phyloP scores from a whole-genome alignment of 64 coral and sea anemone species.

The Platygyra sinensis region DNA sequence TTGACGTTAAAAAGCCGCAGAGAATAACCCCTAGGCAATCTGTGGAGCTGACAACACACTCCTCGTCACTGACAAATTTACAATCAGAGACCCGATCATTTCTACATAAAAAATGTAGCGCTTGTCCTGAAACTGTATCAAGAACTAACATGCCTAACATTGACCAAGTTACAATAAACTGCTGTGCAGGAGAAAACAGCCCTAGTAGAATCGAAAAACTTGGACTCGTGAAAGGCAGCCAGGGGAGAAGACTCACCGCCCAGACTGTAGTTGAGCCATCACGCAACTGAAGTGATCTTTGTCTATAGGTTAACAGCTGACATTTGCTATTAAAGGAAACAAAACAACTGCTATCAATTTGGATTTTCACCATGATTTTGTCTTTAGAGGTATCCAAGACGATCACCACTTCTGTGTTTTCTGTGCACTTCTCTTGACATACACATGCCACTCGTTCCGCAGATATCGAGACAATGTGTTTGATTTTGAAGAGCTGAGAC shows the following conservation, averaged over 20 bases:
- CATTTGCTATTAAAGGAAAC: background rate
- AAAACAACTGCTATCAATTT: background rate
- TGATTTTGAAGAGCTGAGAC: background rate
- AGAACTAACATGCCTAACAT: background rate
- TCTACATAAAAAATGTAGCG: background rate
- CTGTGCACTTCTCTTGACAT: background rate
- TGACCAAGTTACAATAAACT: background rate
- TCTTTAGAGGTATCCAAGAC: background rate
- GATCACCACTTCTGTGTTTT: too few relatives aligned
- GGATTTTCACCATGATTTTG: background rate
- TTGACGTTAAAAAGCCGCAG: background rate
- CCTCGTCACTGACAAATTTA: background rate
- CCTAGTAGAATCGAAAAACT: background rate
- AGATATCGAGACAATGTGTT: background rate
- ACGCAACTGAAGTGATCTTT: too few relatives aligned
- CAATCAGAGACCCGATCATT: background rate
- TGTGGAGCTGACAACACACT: background rate
- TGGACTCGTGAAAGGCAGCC: background rate
- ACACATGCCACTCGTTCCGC: background rate
- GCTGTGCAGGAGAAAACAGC: background rate
- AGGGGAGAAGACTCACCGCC: background rate
- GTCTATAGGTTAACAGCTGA: background rate
- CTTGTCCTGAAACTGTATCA: background rate
- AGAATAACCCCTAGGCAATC: too few relatives aligned
- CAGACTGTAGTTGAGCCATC: background rate